Base-by-base conservation (phyloP, 1,140 invertebrate genomes). In the Drosophila ogumai region DNA sequence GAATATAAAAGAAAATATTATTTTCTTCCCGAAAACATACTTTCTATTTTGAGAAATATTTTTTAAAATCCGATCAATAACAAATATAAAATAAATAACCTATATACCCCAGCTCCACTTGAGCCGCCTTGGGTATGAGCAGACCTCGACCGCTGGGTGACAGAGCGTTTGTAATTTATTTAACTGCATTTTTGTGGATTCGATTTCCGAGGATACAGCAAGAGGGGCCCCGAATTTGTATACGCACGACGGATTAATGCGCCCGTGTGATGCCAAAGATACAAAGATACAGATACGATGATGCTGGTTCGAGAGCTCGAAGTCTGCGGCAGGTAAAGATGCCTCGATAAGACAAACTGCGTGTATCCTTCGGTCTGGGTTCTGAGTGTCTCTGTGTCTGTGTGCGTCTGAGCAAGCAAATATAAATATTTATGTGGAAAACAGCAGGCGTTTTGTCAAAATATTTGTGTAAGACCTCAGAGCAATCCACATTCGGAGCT, bases 371-470 rank as follows among this genome's bases (percentile, higher is more conserved):
- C 22, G 43, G 63, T 9, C 52, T 52, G 43, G 59, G n/a, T 38
- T 57, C 25, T 10, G 15, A 57, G 46, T 54, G 40, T 47, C 40
- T 28, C 31, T 57, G 19, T 69, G 28, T 0, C 22, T 68, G 36
- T 52, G 34, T 47, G 58, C 63, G 54, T 12, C 43, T 61, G 76
- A 73, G 77, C 68, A 58, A 15, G 34, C 68, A 88, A 84, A 85
- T 88, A 90, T 90, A 90, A 90, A 90, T 90, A 90, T 90, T 90
- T 90, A 90, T 90, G 75, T 90, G 85, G 85, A 90, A 77, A 90
- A 85, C 85, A 90, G 85, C 85, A 85, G 86, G 85, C 85, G 86
- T 90, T 90, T 90, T 90, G 85, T 90, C 85, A 90, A 90, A 90
- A 90, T 81, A 90, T 90, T 90, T 90, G 85, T 90, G 85, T 75